Evolutionary conservation across 2,888 invertebrate species (phyloP).

Genomic region (Drosophila anomelani): DNA sequence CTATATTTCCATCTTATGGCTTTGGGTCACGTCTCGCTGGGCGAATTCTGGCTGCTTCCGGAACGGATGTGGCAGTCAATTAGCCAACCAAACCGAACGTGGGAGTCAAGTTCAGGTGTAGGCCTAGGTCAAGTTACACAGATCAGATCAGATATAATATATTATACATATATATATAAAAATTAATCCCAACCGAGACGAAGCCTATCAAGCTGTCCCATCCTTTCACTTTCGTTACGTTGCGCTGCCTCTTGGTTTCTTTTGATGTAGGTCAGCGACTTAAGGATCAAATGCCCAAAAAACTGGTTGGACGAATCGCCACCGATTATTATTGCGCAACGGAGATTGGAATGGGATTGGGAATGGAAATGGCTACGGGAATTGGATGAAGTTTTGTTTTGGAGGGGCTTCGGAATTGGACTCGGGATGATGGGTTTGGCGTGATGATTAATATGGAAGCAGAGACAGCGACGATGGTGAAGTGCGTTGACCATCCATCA

Average conservation of each 20-base stretch:
- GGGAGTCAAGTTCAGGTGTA: slow-evolving; percentile 29
- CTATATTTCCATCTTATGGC: not conserved
- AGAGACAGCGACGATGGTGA: not conserved
- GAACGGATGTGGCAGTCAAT: slow-evolving; percentile 19
- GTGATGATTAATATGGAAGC: slow-evolving; percentile 12
- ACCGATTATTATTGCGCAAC: slow-evolving; percentile 41
- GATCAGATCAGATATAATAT: slow-evolving; percentile 6
- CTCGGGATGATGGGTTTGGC: slow-evolving; percentile 11
- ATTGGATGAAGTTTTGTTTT: slow-evolving; percentile 4
- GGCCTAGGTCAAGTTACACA: slow-evolving; percentile 18
- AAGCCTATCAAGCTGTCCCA: slow-evolving; percentile 31
- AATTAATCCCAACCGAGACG: slow-evolving; percentile 7
- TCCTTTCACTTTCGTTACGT: slow-evolving; percentile 61
- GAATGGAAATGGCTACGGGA: slow-evolving; percentile 10
- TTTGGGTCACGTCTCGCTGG: slow-evolving; percentile 23
- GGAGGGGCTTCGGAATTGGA: not conserved
- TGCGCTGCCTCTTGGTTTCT: slow-evolving; percentile 24
- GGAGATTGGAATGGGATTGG: slow-evolving; percentile 16
- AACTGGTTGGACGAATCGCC: slow-evolving; percentile 27
- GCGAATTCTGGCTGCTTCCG: slow-evolving; percentile 27
- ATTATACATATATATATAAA: not conserved
- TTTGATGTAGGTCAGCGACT: slow-evolving; percentile 56
- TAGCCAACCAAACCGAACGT: slow-evolving; percentile 14
- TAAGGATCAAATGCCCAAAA: slow-evolving; percentile 51
- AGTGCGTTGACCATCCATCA: slow-evolving; percentile 33